Evolutionary conservation across 2,888 invertebrate species (phyloP), one percentile per base, ranked within the genome.

Genomic region (Hoplodrina blanda): DNA sequence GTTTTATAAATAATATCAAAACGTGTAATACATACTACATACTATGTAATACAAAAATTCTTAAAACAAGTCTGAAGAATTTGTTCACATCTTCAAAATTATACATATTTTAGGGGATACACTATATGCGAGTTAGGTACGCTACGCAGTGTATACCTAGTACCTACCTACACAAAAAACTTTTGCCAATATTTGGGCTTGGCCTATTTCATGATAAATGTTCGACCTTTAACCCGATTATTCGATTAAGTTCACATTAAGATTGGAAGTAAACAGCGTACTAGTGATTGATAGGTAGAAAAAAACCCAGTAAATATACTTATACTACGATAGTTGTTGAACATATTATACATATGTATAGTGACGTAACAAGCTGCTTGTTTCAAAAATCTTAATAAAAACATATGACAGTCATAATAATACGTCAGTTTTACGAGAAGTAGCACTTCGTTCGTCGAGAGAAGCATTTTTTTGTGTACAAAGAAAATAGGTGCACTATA

Each of bases 101-200:
- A 11, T 44, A 53, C 13, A 54, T 41, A 61, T 20, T 50, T 30
- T n/a, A 44, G 19, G 20, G 30, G 15, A 30, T 2, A n/a, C 6
- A 19, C 30, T 60, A 13, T 41, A 10, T 11, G n/a, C n/a, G n/a
- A n/a, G n/a, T 3, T 41, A 11, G 10, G 41, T 41, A 13, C 0
- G 11, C 3, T 41, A 17, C 41, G 13, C 13, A 41, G 41, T 46
- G 46, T 46, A 4, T 46, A 46, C 46, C 46, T 15, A 15, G n/a
- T n/a, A n/a, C n/a, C 4, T 15, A 44, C 44, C 0, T 46, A 41
- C 19, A 44, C 17, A 11, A 54, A 44, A 50, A 65, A 46, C 15
- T 59, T 30, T 37, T 67, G 44, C 8, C 33, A 60, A 44, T 60
- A 55, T 46, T 33, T 67, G 50, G 33, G 59, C n/a, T 74, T 54